A percentile compares a stretch with the other conserved stretches of the same genome.
phyloP scores from a whole-genome alignment of 2,888 invertebrate genomes.

The Nezara viridula region DNA sequence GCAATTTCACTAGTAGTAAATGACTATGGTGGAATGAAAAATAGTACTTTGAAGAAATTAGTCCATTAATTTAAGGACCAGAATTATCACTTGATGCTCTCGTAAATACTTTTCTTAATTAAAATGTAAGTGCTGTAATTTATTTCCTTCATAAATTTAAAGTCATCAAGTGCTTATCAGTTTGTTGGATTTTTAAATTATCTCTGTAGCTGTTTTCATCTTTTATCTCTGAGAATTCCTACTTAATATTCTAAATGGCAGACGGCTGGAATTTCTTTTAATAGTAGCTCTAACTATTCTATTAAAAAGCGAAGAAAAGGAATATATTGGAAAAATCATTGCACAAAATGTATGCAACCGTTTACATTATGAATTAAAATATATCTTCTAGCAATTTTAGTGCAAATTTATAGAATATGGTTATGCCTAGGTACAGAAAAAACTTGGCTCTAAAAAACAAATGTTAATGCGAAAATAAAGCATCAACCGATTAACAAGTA shows the following conservation, averaged over 20 bases:
- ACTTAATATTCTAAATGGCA: neutral
- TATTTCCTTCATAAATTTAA: neutral
- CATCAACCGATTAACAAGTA: too few species aligned
- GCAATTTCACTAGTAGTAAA: neutral
- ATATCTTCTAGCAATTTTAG: too few species aligned
- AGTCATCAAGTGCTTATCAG: neutral
- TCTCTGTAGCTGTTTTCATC: neutral
- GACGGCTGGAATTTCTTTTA: neutral
- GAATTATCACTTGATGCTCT: neutral
- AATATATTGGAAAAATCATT: too few species aligned
- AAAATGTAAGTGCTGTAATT: neutral
- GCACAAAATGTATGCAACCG: too few species aligned
- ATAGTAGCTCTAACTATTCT: neutral
- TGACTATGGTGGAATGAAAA: neutral
- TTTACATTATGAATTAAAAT: too few species aligned
- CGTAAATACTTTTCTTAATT: neutral
- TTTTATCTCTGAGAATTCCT: neutral
- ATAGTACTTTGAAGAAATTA: neutral
- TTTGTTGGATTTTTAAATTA: constrained; percentile 2
- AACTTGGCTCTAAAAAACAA: too few species aligned
- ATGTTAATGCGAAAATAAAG: too few species aligned
- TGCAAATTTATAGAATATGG: too few species aligned
- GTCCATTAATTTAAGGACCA: neutral
- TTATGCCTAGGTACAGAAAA: too few species aligned
- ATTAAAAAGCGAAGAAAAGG: neutral